Base-by-base conservation (phyloP, 2,888 invertebrate genomes). In the Xanthia togata region DNA sequence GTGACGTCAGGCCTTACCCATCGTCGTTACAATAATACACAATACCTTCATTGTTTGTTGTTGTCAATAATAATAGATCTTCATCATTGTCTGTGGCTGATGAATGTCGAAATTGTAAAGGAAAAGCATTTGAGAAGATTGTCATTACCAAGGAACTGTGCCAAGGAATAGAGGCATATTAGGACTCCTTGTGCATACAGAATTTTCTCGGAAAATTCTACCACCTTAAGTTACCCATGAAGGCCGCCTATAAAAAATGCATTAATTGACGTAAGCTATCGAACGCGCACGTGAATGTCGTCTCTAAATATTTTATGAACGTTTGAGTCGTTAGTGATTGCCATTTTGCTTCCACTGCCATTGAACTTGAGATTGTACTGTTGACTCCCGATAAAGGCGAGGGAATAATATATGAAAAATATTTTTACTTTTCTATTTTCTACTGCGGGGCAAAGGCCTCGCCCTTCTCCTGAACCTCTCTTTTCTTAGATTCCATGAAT, bases 41-140 rank as follows among this genome's bases (percentile, higher is more conserved):
- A 76, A 85, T 70, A 68, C 62, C 65, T 68, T 70, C 35, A 75
- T 73, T 81, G 80, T 84, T 69, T 72, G 35, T 35, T 70, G 20
- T 41, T 59, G 60, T 70, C 59, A 65, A 63, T 74, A 69, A 67
- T 47, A 65, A 50, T 63, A 47, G 41, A 72, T 57, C n/a, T n/a
- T n/a, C 4, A 35, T 38, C 2, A 17, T 59, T 44, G 53, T 38
- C 4, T 53, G 44, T n/a, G 14, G 3, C 12, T 62, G 6, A 17
- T n/a, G 60, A 31, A 31, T 55, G 60, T 1, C 9, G 26, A 53
- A 65, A 23, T 65, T n/a, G 9, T 67, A n/a, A 26, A 50, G 12
- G 23, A 14, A 17, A 1, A 11, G 17, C 44, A 23, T 35, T 38
- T 2, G n/a, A 12, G 35, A 20, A 17, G 6, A 26, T 59, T 26